Evolutionary conservation across 2,797 vertebrate species (phyloP).

Genomic region (Muscicapa comitata): DNA sequence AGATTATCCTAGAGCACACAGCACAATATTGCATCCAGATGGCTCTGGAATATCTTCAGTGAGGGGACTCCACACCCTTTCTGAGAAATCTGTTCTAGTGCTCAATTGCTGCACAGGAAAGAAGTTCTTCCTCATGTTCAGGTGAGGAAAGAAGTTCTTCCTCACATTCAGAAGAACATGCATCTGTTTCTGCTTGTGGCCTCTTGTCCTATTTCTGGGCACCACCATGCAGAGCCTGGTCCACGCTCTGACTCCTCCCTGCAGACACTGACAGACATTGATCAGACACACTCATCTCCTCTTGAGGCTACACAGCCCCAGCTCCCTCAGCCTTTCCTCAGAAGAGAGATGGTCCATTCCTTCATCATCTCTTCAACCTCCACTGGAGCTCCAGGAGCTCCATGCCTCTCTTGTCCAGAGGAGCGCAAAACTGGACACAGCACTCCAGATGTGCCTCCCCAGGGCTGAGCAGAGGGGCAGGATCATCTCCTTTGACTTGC

Average conservation of each 20-base stretch:
- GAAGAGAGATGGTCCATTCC: background rate
- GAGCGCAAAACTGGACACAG: background rate
- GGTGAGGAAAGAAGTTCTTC: too few relatives aligned
- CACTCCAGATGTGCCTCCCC: background rate
- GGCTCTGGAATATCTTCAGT: background rate
- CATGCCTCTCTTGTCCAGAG: background rate
- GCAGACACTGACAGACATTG: background rate
- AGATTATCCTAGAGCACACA: background rate
- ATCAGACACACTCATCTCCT: background rate
- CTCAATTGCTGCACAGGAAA: background rate
- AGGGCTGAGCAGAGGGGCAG: background rate
- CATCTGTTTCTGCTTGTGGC: background rate
- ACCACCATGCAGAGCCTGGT: background rate
- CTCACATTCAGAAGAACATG: too few relatives aligned
- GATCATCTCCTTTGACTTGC: background rate
- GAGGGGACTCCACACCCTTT: background rate
- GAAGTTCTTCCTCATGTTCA: background rate
- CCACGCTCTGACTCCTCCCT: background rate
- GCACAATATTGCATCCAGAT: background rate
- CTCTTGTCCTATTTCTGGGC: background rate
- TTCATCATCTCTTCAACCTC: background rate
- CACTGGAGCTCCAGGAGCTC: background rate
- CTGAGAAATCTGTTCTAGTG: background rate
- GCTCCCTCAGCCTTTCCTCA: background rate
- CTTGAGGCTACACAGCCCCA: background rate